phyloP scores from a whole-genome alignment of 1,140 invertebrate species.

The Heliconius nattereri region DNA sequence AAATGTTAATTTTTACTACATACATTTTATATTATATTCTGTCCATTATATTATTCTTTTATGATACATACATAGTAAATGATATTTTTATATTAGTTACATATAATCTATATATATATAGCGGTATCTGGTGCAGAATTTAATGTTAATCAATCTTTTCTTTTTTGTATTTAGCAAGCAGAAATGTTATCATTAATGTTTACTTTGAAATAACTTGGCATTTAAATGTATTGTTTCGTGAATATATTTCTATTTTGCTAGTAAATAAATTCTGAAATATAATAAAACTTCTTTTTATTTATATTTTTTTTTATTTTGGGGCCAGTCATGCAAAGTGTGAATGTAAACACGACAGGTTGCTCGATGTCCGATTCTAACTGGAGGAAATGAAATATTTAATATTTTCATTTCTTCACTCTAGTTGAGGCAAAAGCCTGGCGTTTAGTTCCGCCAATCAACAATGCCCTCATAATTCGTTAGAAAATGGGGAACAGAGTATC shows the following conservation, averaged over 20 bases:
- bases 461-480: no score
- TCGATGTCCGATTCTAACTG: no score
- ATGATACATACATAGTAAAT: not conserved
- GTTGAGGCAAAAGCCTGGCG: no score
- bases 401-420: no score
- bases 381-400: no score
- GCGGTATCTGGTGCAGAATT: not conserved
- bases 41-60: not conserved
- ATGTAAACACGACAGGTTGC: no score
- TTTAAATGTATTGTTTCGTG: not conserved
- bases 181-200: not conserved
- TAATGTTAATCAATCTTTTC: not conserved
- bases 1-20: no score
- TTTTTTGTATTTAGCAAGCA: not conserved
- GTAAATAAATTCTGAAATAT: conserved; percentile 1
- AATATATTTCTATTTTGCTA: conserved; percentile 19
- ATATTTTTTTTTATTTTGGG: no score
- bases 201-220: not conserved
- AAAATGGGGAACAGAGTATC: no score
- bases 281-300: conserved; percentile 22
- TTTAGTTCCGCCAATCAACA: no score
- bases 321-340: no score
- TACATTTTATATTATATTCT: not conserved
- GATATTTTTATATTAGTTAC: not conserved
- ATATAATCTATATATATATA: not conserved